A percentile compares a stretch with the other conserved stretches of the same genome.
These are phyloP conservation scores for Caiman crocodilus DNA, from an alignment of 2,797 vertebrate species.

Conservation along the genomic window DNA sequence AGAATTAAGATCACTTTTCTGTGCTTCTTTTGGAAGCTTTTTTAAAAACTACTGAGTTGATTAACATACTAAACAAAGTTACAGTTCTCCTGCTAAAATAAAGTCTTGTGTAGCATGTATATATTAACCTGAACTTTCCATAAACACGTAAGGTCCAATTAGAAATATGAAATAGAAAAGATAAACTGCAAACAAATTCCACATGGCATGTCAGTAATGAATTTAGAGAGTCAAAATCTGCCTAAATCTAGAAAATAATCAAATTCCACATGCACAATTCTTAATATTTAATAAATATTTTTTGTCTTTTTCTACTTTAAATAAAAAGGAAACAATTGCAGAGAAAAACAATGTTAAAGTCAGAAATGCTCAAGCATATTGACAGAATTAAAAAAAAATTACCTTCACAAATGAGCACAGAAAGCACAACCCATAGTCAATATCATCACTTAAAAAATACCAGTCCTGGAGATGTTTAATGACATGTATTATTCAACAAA, in stretches of 20 bases:
- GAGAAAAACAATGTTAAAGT: neutral
- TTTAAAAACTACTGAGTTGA: neutral
- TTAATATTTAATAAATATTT: neutral
- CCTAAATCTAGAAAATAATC: neutral
- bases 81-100: neutral
- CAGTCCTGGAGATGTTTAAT: conserved; percentile 19
- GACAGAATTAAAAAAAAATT: neutral
- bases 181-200: neutral
- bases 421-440: neutral
- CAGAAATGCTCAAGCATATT: neutral
- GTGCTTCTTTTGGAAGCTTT: neutral
- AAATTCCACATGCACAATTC: neutral
- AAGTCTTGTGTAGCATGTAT: neutral
- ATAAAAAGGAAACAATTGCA: neutral
- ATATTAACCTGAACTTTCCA: neutral
- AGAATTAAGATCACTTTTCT: neutral
- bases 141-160: neutral
- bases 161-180: conserved; percentile 11
- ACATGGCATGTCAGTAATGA: neutral
- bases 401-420: neutral
- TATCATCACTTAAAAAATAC: neutral
- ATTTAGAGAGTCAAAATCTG: neutral
- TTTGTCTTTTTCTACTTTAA: neutral
- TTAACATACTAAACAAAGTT: neutral
- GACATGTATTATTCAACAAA: conserved; percentile 16